A percentile compares a stretch with the other conserved stretches of the same genome.
phyloP scores from a whole-genome alignment of 23 tunicate genomes.

The Styela clava region DNA sequence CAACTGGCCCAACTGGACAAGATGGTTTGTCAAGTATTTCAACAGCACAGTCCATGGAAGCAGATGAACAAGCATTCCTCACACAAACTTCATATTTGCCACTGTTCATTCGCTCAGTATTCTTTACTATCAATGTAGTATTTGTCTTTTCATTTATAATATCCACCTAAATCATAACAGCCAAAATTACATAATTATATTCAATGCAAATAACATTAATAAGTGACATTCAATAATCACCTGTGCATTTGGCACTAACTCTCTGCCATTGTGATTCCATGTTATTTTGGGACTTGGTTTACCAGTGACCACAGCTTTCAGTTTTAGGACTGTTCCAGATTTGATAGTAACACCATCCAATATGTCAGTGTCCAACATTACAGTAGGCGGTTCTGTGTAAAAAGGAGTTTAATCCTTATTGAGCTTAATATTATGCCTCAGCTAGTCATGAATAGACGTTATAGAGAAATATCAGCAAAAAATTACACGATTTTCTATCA shows the following conservation, averaged over 20 bases:
- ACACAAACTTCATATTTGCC: conserved; percentile 71
- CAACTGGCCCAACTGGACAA: conserved; percentile 80
- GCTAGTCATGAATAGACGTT: too few relatives aligned
- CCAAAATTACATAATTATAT: too few relatives aligned
- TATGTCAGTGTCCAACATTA: conserved; percentile 51
- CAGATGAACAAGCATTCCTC: conserved; percentile 60
- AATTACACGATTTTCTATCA: too few relatives aligned
- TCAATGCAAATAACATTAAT: too few relatives aligned
- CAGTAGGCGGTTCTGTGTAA: conserved; percentile 51
- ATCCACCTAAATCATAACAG: conserved; percentile 1
- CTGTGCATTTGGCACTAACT: conserved; percentile 63
- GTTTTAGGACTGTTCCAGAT: conserved; percentile 55
- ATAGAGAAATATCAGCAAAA: too few relatives aligned
- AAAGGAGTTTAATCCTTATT: too few relatives aligned
- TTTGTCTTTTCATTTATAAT: conserved; percentile 20
- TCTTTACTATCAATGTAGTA: conserved; percentile 55
- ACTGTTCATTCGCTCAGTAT: conserved; percentile 54
- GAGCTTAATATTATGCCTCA: too few relatives aligned
- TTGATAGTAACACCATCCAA: conserved; percentile 72
- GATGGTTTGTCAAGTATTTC: conserved; percentile 72
- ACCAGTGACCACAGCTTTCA: conserved; percentile 80
- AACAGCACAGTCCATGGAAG: conserved; percentile 60
- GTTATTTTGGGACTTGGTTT: conserved; percentile 67
- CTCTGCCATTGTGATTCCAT: conserved; percentile 75
- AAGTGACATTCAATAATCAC: too few relatives aligned